Evolutionary conservation across 1,140 invertebrate genomes (phyloP).

Genomic region (Chymomyza costata): DNA sequence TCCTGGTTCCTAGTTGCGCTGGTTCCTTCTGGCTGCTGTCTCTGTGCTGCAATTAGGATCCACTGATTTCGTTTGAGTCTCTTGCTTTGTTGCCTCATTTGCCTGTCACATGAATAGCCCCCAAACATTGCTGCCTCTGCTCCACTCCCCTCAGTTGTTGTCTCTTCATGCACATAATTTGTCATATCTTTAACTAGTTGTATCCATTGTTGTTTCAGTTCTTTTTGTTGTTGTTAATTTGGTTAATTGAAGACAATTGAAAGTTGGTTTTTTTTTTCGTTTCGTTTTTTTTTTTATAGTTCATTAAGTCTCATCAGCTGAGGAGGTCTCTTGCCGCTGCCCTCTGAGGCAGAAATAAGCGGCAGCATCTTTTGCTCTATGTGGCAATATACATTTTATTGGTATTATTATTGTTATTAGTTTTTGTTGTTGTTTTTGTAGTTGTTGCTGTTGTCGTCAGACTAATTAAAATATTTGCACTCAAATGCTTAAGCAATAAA

Average conservation of each 20-base stretch:
- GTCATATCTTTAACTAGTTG: slow-evolving; percentile 17
- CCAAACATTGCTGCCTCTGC: too few relatives aligned
- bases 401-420: neutral
- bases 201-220: too few relatives aligned
- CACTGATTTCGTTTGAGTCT: slow-evolving; percentile 20
- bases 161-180: slow-evolving; percentile 23
- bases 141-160: too few relatives aligned
- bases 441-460: slow-evolving; percentile 45
- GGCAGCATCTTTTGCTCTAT: slow-evolving; percentile 7
- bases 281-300: too few relatives aligned
- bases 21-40: too few relatives aligned
- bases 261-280: too few relatives aligned
- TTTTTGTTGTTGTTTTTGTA: slow-evolving; percentile 19
- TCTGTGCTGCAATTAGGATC: slow-evolving; percentile 6
- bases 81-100: slow-evolving; percentile 25
- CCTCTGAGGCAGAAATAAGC: slow-evolving; percentile 2
- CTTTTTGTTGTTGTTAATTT: slow-evolving; percentile 51
- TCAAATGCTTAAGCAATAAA: slow-evolving; percentile 71
- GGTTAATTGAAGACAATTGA: slow-evolving; percentile 70
- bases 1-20: too few relatives aligned
- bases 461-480: slow-evolving; percentile 72
- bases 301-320: slow-evolving; percentile 64
- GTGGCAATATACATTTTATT: slow-evolving; percentile 25
- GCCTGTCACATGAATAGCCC: too few relatives aligned
- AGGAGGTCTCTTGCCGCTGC: slow-evolving; percentile 3